Conservation (phyloP, 2,113 vertebrate genomes). For the Ctenodactylus gundi region DNA sequence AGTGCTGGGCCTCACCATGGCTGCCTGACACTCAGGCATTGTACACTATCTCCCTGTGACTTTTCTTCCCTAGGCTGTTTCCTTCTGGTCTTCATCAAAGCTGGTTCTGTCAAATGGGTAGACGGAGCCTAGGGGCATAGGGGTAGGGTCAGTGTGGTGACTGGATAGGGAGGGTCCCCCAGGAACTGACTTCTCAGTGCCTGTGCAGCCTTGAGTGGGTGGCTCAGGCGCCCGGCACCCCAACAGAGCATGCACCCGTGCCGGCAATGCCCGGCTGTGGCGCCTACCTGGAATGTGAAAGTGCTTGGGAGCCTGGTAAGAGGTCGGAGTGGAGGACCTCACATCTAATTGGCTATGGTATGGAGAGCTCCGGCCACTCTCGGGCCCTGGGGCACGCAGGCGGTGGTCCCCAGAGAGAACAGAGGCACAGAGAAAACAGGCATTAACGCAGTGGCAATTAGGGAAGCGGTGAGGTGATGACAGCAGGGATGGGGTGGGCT, state of each 20-base stretch:
- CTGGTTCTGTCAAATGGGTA: background rate
- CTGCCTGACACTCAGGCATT: background rate
- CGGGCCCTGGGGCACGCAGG: slow-evolving; percentile 92
- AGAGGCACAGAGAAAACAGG: slow-evolving; percentile 82
- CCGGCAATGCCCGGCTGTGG: slow-evolving; percentile 66
- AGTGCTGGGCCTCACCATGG: accelerated
- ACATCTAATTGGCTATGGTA: slow-evolving; percentile 97
- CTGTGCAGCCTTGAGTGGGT: background rate
- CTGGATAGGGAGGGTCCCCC: slow-evolving; percentile 27
- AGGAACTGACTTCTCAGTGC: background rate
- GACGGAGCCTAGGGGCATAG: background rate
- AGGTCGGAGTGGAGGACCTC: slow-evolving; percentile 95
- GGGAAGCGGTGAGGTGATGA: slow-evolving; percentile 40
- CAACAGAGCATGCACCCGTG: slow-evolving; percentile 65
- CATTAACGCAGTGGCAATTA: slow-evolving; percentile 45
- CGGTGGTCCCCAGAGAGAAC: slow-evolving; percentile 84
- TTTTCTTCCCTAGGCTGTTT: background rate
- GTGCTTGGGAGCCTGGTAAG: slow-evolving; percentile 98
- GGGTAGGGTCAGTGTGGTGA: background rate
- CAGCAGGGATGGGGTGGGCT: slow-evolving; percentile 3
- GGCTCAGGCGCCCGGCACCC: background rate
- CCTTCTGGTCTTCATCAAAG: background rate
- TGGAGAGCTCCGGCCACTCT: slow-evolving; percentile 98
- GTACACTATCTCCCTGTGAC: background rate
- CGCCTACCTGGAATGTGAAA: slow-evolving; percentile 99